Percentiles rank a stretch among this genome's conserved stretches.
These are phyloP conservation scores for Poeciliopsis prolifica DNA, from an alignment of 2,113 vertebrate species.

Conservation along the genomic window DNA sequence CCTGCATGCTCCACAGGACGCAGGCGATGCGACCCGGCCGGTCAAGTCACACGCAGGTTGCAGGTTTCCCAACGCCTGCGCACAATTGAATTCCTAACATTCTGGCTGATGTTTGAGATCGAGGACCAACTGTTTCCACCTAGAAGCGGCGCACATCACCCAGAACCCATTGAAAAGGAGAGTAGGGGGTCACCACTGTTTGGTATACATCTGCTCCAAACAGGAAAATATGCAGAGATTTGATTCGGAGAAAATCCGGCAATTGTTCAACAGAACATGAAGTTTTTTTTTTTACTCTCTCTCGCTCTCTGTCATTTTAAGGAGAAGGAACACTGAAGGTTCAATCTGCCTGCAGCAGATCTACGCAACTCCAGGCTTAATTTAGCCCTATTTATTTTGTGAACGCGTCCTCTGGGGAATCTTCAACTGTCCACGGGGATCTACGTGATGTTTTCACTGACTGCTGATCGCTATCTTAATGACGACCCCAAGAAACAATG, in stretches of 20 bases:
- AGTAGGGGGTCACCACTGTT: constrained; percentile 87
- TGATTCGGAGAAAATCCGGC: constrained; percentile 91
- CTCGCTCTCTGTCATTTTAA: constrained; percentile 71
- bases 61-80: constrained; percentile 68
- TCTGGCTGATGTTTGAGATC: constrained; percentile 81
- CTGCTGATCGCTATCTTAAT: constrained; percentile 67
- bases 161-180: constrained; percentile 83
- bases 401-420: constrained; percentile 54
- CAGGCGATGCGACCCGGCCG: constrained; percentile 66
- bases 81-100: constrained; percentile 83
- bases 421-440: constrained; percentile 57
- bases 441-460: constrained; percentile 74
- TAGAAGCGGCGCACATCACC: constrained; percentile 79
- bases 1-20: constrained; percentile 49
- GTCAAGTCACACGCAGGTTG: constrained; percentile 77
- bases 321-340: constrained; percentile 70
- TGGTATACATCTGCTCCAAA: constrained; percentile 89
- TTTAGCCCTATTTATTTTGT: constrained; percentile 60
- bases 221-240: constrained; percentile 94
- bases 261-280: constrained; percentile 86
- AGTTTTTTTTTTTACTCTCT: constrained; percentile 81
- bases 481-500: constrained; percentile 64
- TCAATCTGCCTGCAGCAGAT: constrained; percentile 25
- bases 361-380: constrained; percentile 13
- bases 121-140: constrained; percentile 84